Evolutionary conservation across 30 jellyfish, hydroid and myxozoan genomes (phyloP).

Genomic region (Hydra vulgaris): DNA sequence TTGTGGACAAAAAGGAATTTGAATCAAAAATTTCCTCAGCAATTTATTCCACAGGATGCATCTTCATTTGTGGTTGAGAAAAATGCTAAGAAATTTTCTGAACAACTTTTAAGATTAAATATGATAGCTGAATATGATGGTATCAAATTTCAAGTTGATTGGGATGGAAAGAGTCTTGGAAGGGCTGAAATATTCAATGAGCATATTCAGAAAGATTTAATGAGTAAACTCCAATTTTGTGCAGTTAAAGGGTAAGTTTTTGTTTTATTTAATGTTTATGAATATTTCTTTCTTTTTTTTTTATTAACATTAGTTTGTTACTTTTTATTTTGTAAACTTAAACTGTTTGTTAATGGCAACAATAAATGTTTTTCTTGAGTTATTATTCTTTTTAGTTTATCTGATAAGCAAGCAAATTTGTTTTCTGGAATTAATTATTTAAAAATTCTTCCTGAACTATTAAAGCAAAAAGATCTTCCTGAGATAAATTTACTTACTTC

Average conservation of each 20-base stretch:
- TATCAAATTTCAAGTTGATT: not conserved
- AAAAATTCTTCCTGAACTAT: not conserved
- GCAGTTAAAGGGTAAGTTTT: conserved; percentile 17
- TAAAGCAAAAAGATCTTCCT: conserved; percentile 1
- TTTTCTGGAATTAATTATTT: conserved; percentile 2
- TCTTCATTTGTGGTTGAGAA: not conserved
- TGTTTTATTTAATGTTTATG: too few species aligned
- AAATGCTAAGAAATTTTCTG: not conserved
- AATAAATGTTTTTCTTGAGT: not conserved
- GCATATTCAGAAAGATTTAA: conserved; percentile 12
- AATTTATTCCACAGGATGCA: conserved; percentile 6
- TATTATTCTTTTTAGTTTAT: not conserved
- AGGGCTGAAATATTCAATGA: not conserved
- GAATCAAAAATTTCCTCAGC: not conserved
- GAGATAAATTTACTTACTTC: not conserved
- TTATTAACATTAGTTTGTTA: not conserved
- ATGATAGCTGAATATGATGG: not conserved
- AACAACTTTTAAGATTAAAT: not conserved
- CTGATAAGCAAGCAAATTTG: not conserved
- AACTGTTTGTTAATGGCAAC: not conserved
- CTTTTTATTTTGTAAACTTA: too few species aligned
- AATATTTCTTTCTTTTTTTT: not conserved
- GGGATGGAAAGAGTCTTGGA: conserved; percentile 17
- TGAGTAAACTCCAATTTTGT: conserved; percentile 19
- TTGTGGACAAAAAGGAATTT: not conserved